Percentiles rank a stretch among this genome's conserved stretches.
phyloP scores from a whole-genome alignment of 2,888 invertebrate genomes.

The Drosophila anomelani region DNA sequence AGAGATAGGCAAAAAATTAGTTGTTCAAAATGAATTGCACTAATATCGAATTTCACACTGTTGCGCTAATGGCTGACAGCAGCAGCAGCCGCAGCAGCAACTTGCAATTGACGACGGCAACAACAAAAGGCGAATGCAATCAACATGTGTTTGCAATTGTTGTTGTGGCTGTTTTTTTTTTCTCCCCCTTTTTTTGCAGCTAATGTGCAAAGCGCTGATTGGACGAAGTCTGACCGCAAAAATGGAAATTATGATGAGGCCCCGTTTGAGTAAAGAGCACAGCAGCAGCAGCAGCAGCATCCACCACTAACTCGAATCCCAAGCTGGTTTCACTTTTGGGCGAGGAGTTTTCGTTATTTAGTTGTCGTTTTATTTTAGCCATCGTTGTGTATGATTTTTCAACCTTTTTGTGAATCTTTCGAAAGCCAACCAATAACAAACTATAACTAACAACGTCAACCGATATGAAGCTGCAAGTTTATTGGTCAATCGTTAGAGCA shows the following conservation, averaged over 20 bases:
- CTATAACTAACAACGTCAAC: slow-evolving; percentile 77
- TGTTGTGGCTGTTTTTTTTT: slow-evolving; percentile 30
- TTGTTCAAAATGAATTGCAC: slow-evolving; percentile 81
- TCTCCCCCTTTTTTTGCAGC: slow-evolving; percentile 52
- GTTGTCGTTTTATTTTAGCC: slow-evolving; percentile 43
- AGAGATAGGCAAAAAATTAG: slow-evolving; percentile 67
- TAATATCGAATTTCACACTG: slow-evolving; percentile 81
- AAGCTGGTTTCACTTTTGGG: slow-evolving; percentile 73
- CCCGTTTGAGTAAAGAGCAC: slow-evolving; percentile 78
- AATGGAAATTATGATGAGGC: slow-evolving; percentile 80
- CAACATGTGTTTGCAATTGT: slow-evolving; percentile 62
- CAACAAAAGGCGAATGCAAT: slow-evolving; percentile 71
- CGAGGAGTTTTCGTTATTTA: slow-evolving; percentile 52
- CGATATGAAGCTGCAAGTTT: slow-evolving; percentile 83
- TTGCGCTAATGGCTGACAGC: slow-evolving; percentile 75
- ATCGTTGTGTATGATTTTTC: not conserved
- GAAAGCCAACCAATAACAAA: slow-evolving; percentile 70
- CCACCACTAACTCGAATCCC: slow-evolving; percentile 33
- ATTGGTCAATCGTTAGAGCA: slow-evolving; percentile 81
- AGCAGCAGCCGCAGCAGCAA: slow-evolving; percentile 42
- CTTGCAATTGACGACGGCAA: slow-evolving; percentile 64
- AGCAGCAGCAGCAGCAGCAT: slow-evolving; percentile 46
- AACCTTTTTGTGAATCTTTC: slow-evolving; percentile 25
- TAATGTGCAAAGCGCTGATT: slow-evolving; percentile 82
- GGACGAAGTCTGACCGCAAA: slow-evolving; percentile 80